Conservation (phyloP, 2,888 invertebrate genomes). For the Drosophila falleni region DNA sequence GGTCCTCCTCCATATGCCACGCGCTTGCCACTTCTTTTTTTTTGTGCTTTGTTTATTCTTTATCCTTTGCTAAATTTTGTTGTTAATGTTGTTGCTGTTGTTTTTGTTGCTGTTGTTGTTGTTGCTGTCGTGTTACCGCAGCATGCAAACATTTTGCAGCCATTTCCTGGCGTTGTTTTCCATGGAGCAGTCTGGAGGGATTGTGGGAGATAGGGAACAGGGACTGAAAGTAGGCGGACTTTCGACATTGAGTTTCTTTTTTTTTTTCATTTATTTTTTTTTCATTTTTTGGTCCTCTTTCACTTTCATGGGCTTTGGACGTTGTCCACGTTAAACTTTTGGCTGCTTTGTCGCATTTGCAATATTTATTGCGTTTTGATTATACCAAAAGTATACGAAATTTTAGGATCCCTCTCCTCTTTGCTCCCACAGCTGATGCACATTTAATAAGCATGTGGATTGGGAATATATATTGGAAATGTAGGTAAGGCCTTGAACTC, state of each 20-base stretch:
- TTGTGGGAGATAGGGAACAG: neutral
- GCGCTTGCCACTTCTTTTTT: conserved; percentile 32
- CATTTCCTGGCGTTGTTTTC: conserved; percentile 49
- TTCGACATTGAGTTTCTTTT: conserved; percentile 1
- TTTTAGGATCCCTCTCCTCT: neutral
- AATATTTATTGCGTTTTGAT: conserved; percentile 79
- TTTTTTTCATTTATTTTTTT: conserved; percentile 4
- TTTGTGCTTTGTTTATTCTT: conserved; percentile 66
- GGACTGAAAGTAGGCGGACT: neutral
- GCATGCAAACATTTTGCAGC: conserved; percentile 76
- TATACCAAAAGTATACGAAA: conserved; percentile 40
- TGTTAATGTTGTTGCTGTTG: conserved; percentile 19
- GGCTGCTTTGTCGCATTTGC: conserved; percentile 71
- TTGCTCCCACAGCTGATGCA: conserved; percentile 35
- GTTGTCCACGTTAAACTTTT: conserved; percentile 65
- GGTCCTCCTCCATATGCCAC: conserved; percentile 30
- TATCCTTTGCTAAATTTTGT: conserved; percentile 62
- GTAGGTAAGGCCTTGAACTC: conserved; percentile 38
- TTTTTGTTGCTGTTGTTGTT: no score
- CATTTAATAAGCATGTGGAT: conserved; percentile 47
- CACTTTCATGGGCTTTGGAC: conserved; percentile 54
- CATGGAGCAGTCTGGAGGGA: conserved; percentile 4
- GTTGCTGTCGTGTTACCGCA: conserved; percentile 61
- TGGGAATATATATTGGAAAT: conserved; percentile 4
- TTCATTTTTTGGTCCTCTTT: conserved; percentile 31